Evolutionary conservation across 2,888 invertebrate species (phyloP).

Genomic region (Tethea ocularis): DNA sequence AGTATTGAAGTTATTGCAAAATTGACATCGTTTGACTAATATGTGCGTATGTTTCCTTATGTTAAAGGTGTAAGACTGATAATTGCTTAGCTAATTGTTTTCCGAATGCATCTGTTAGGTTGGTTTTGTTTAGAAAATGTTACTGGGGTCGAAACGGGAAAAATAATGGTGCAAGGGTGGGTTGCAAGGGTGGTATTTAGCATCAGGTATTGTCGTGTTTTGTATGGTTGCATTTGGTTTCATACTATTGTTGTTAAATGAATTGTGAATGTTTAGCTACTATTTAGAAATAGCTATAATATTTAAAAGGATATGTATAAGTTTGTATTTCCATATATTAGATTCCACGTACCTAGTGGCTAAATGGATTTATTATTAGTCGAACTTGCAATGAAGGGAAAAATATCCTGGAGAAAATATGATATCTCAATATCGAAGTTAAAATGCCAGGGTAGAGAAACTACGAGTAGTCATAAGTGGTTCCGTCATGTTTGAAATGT

Average conservation of each 20-base stretch:
- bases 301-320: too few species aligned
- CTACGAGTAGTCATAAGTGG: too few species aligned
- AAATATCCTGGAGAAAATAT: too few species aligned
- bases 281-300: not conserved
- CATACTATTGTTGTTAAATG: slow-evolving; percentile 35
- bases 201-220: slow-evolving; percentile 25
- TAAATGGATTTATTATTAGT: too few species aligned
- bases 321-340: not conserved
- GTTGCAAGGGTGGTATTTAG: slow-evolving; percentile 20
- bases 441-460: too few species aligned
- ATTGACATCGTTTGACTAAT: not conserved
- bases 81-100: slow-evolving; percentile 5
- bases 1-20: slow-evolving; percentile 45
- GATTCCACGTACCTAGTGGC: too few species aligned
- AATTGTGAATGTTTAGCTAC: slow-evolving; percentile 37
- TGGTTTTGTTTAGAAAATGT: slow-evolving; percentile 27
- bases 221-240: slow-evolving; percentile 9
- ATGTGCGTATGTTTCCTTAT: slow-evolving; percentile 19
- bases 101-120: slow-evolving; percentile 16
- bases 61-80: slow-evolving; percentile 32
- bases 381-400: too few species aligned
- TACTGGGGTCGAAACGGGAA: slow-evolving; percentile 33
- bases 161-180: slow-evolving; percentile 28
- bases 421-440: too few species aligned
- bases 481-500: too few species aligned